Percentiles rank a stretch among this genome's conserved stretches.
phyloP scores from a whole-genome alignment of 2,113 vertebrate species.

The Meleagris gallopavo region DNA sequence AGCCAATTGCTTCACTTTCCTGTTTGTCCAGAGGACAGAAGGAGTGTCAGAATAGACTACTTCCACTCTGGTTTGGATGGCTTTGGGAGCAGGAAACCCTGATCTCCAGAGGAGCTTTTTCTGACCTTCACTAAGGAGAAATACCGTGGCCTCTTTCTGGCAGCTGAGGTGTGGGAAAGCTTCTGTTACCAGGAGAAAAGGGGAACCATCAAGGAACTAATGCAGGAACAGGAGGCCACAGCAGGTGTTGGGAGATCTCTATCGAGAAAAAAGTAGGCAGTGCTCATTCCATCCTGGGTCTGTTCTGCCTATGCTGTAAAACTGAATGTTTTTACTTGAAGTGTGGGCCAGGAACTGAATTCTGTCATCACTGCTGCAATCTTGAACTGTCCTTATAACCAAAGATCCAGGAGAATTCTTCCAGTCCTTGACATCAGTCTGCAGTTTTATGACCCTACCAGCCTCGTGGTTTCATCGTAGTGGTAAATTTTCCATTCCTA shows the following conservation, averaged over 20 bases:
- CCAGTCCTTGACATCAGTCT: constrained; percentile 30
- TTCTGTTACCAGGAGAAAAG: neutral
- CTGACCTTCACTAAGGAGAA: neutral
- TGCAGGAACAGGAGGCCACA: neutral
- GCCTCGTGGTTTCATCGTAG: constrained; percentile 8
- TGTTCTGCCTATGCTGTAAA: neutral
- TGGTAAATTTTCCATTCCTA: constrained; percentile 39
- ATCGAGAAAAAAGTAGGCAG: neutral
- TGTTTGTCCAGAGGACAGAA: neutral
- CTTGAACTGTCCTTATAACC: neutral
- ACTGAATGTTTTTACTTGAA: neutral
- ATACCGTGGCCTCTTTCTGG: neutral
- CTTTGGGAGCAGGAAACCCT: neutral
- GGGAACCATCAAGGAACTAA: neutral
- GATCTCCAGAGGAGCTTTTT: neutral
- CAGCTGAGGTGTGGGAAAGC: neutral
- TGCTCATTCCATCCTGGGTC: neutral
- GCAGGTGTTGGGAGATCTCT: neutral
- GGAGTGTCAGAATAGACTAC: neutral
- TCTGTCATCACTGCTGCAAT: neutral
- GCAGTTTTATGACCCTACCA: constrained; percentile 19
- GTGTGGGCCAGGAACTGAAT: neutral
- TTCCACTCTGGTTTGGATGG: neutral
- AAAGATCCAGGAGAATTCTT: neutral
- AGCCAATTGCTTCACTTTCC: neutral